Percentiles rank a stretch among this genome's conserved stretches.
phyloP scores from a whole-genome alignment of 2,113 vertebrate species.

The Stictonetta naevosa region DNA sequence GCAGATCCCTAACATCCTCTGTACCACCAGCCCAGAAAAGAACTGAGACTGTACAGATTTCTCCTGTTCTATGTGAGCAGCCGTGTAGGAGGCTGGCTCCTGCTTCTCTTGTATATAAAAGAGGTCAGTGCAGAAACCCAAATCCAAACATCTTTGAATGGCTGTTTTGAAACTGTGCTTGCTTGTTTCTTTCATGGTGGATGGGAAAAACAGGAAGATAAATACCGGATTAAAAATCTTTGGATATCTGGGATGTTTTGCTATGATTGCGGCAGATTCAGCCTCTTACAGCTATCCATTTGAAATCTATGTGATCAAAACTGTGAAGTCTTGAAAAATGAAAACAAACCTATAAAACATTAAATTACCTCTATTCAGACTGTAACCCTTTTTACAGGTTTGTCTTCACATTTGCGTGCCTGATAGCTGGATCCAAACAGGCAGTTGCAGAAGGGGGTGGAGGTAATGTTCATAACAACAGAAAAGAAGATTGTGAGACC shows the following conservation, averaged over 20 bases:
- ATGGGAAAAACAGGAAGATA: neutral
- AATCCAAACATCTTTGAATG: neutral
- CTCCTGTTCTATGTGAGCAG: neutral
- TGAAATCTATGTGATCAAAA: neutral
- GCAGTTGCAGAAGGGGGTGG: neutral
- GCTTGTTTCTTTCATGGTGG: neutral
- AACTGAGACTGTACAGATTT: neutral
- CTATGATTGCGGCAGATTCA: neutral
- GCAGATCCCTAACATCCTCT: neutral
- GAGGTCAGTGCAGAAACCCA: neutral
- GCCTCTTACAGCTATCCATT: neutral
- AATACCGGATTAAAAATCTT: neutral
- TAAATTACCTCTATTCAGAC: neutral
- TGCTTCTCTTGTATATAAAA: neutral
- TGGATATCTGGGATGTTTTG: neutral
- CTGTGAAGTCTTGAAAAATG: neutral
- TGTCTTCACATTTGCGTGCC: neutral
- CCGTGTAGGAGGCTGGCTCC: neutral
- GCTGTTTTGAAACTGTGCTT: neutral
- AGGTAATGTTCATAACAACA: neutral
- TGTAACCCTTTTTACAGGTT: neutral
- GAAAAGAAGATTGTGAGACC: neutral
- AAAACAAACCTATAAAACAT: neutral
- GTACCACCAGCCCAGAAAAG: neutral
- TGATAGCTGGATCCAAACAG: neutral